Evolutionary conservation across 2,888 invertebrate species (phyloP), one percentile per base, ranked within the genome.

Genomic region (Acronicta alni): DNA sequence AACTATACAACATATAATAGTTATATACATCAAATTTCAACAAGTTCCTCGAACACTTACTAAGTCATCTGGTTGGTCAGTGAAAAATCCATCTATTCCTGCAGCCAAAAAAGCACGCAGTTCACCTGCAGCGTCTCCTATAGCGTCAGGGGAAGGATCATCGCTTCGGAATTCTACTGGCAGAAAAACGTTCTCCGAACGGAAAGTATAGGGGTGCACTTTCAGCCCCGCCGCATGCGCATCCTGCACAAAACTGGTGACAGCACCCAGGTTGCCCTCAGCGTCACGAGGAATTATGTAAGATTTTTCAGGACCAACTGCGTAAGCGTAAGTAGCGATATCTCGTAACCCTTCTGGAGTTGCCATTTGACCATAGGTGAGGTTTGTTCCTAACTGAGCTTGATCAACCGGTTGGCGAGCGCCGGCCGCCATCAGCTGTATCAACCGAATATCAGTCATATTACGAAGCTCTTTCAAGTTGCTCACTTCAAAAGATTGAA

Each of bases 121-220:
- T 68, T 93, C 93, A 10, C 89, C 89, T 16, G 56, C 82, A 42
- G 88, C 80, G 57, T 93, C 76, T 12, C 93, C 93, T 15, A 86
- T 78, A 3, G 86, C 87, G 35, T 77, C 70, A 16, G 74, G 75
- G 0, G 85, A 85, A 4, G 77, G 18, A 38, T 87, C 84, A 2
- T 75, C 71, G 45, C 82, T 89, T 10, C 80, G 84, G 56, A 85
- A 93, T 58, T 93, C 92, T 9, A 76, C 78, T 4, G 93, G 93
- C 1, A 94, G 80, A 64, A 75, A 94, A 0, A 58, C 35, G 55
- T 92, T 92, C 67, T 93, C 93, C 16, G 92, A 87, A 0, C 93
- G 85, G 64, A 93, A 93, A 0, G 93, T 93, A 63, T 88, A 93
- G 0, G 93, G 92, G 48, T 93, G 93, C 1, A 94, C 93, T 66